Conservation (phyloP, 2,797 vertebrate genomes). For the Thalassophryne amazonica region DNA sequence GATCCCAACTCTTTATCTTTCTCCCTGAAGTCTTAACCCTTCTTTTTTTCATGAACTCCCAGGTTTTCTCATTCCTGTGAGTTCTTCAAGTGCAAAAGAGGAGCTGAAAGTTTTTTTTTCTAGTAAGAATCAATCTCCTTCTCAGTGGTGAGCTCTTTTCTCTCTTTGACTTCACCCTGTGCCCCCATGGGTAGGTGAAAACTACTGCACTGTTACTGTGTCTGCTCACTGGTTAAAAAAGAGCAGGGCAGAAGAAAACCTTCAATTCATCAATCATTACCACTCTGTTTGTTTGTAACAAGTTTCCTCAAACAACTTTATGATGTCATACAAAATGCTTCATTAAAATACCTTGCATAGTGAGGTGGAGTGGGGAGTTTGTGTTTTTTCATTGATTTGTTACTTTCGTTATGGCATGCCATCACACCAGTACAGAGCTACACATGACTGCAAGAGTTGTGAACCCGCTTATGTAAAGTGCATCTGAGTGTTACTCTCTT, state of each 20-base stretch:
- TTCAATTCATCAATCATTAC: no score
- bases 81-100: neutral
- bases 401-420: no score
- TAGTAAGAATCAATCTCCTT: neutral
- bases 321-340: no score
- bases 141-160: neutral
- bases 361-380: no score
- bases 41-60: neutral
- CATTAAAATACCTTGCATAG: no score
- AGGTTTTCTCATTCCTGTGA: neutral
- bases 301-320: no score
- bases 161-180: conserved; percentile 8
- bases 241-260: conserved; percentile 5
- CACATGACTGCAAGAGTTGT: no score
- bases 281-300: no score
- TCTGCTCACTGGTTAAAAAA: conserved; percentile 27
- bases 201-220: conserved; percentile 16
- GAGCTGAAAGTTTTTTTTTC: neutral
- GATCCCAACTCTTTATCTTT: conserved; percentile 2
- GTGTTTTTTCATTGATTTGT: no score
- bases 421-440: no score
- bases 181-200: conserved; percentile 10
- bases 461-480: no score
- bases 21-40: neutral
- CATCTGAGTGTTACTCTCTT: no score